Evolutionary conservation across 2,113 vertebrate genomes (phyloP).

Genomic region (Neofelis nebulosa): DNA sequence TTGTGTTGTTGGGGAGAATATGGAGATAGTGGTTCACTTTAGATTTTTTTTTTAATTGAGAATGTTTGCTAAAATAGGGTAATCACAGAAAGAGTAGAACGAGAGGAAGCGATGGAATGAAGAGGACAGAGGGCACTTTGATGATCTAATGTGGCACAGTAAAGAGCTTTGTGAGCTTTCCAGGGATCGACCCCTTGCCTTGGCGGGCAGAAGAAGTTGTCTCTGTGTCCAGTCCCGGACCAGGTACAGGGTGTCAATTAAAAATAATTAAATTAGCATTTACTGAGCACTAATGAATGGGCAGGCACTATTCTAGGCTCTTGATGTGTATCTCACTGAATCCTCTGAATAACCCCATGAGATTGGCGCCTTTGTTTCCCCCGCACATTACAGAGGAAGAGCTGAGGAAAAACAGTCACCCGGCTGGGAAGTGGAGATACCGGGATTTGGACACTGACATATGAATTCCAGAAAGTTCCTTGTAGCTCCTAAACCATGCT

Average conservation of each 20-base stretch:
- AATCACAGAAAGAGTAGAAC: background rate
- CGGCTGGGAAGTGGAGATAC: background rate
- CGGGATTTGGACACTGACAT: background rate
- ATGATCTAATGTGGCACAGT: background rate
- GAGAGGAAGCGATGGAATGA: background rate
- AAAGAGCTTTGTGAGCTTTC: background rate
- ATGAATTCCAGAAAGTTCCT: background rate
- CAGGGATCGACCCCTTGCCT: too few relatives aligned
- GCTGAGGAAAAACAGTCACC: background rate
- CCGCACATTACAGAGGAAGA: background rate
- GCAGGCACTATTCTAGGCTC: background rate
- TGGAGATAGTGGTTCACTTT: background rate
- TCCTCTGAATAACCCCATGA: background rate
- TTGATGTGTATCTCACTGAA: background rate
- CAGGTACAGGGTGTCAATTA: background rate
- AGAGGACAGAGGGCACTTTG: background rate
- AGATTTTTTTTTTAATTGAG: background rate
- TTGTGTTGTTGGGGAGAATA: background rate
- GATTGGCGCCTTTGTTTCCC: background rate
- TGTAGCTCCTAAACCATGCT: background rate
- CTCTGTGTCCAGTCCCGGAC: background rate
- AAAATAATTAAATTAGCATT: background rate
- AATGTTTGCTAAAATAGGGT: background rate
- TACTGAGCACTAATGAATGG: background rate
- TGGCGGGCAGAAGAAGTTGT: background rate